Percentiles rank a stretch among this genome's conserved stretches.
These are phyloP conservation scores for Fopius arisanus DNA, from an alignment of 1,140 invertebrate species.

Conservation along the genomic window DNA sequence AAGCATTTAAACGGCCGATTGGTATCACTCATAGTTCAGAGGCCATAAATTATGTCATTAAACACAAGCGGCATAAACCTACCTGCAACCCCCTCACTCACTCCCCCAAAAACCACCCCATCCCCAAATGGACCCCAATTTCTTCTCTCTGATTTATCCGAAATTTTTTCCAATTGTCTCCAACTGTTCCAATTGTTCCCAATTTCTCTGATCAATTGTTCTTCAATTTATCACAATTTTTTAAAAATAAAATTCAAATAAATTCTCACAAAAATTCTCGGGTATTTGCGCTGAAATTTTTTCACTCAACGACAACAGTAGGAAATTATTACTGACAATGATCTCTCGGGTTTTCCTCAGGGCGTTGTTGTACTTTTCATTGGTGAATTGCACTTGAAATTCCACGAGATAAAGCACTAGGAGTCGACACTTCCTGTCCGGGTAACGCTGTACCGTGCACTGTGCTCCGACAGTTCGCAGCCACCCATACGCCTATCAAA, in stretches of 20 bases:
- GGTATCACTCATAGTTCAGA: neutral
- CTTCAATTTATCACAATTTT: too few species aligned
- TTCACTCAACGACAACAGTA: neutral
- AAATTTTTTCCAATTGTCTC: too few species aligned
- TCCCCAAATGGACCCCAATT: too few species aligned
- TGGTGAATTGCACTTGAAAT: neutral
- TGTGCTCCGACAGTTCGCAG: slow-evolving; percentile 12
- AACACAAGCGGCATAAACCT: too few species aligned
- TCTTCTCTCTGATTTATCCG: too few species aligned
- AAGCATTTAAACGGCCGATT: neutral
- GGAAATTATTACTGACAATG: too few species aligned
- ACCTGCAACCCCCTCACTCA: neutral
- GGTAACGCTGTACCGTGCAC: slow-evolving; percentile 9
- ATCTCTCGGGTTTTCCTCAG: neutral
- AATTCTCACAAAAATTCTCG: too few species aligned
- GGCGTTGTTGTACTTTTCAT: slow-evolving; percentile 8
- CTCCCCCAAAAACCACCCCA: neutral
- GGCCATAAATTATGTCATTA: slow-evolving; percentile 10
- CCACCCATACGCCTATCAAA: slow-evolving; percentile 11
- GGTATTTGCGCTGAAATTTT: too few species aligned
- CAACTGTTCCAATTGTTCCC: too few species aligned
- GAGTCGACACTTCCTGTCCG: neutral
- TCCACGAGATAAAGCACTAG: neutral
- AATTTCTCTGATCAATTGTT: too few species aligned
- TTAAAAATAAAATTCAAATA: too few species aligned